Evolutionary conservation across 2,888 invertebrate species (phyloP).

Genomic region (Mycalesis mineus): DNA sequence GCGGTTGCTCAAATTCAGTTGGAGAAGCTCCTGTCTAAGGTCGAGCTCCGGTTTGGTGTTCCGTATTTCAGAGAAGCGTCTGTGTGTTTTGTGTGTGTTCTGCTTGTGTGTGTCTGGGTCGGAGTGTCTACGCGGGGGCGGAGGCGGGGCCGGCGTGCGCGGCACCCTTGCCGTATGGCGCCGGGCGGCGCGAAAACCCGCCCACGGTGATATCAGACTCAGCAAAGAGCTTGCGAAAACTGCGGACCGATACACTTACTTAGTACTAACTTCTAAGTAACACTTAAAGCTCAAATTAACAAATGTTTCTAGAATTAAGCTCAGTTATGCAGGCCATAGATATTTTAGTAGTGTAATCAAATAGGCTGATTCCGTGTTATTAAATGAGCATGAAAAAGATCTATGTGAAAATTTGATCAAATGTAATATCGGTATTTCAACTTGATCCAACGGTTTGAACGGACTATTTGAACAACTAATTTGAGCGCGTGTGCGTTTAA

Average conservation of each 20-base stretch:
- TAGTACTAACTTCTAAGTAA: not conserved
- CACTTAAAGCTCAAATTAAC: too few relatives aligned
- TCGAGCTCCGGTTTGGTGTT: conserved; percentile 47
- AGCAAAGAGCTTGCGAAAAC: conserved; percentile 94
- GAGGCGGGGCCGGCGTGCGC: conserved; percentile 61
- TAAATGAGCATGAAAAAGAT: too few relatives aligned
- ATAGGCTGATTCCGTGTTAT: too few relatives aligned
- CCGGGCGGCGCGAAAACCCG: conserved; percentile 88
- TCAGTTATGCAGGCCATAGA: too few relatives aligned
- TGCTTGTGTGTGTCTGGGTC: conserved; percentile 31
- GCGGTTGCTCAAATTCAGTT: conserved; percentile 49
- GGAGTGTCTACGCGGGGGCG: conserved; percentile 67
- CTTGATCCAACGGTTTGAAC: too few relatives aligned
- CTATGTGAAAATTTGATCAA: too few relatives aligned
- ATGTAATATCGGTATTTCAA: too few relatives aligned
- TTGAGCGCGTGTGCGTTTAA: too few relatives aligned
- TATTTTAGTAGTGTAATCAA: too few relatives aligned
- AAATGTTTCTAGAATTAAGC: too few relatives aligned
- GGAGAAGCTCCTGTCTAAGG: conserved; percentile 59
- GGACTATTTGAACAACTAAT: too few relatives aligned
- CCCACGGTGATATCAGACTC: conserved; percentile 85
- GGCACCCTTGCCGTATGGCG: conserved; percentile 89
- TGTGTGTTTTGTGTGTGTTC: conserved; percentile 28
- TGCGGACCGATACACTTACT: conserved; percentile 49
- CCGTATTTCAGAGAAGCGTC: conserved; percentile 47